phyloP scores from a whole-genome alignment of 2,113 vertebrate genomes.

The Orthonyx spaldingii region DNA sequence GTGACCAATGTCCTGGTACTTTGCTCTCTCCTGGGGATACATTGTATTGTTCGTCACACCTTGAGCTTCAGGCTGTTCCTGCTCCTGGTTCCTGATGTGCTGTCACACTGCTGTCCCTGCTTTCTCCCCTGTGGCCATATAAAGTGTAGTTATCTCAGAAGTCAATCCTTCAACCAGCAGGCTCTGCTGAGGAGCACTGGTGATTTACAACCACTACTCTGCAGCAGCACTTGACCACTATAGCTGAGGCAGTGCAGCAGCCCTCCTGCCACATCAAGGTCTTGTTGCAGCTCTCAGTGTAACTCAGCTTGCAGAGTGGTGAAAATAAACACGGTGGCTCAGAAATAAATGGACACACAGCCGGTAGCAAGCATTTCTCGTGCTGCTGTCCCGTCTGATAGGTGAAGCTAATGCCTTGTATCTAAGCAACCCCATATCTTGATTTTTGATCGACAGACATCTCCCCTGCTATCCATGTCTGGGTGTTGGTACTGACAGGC shows the following conservation, averaged over 20 bases:
- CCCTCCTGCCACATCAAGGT: neutral
- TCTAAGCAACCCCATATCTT: neutral
- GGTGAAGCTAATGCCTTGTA: neutral
- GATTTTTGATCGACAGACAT: neutral
- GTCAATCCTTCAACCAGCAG: neutral
- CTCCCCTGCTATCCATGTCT: neutral
- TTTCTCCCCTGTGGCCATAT: neutral
- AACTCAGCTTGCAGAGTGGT: neutral
- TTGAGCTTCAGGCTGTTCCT: neutral
- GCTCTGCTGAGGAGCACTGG: neutral
- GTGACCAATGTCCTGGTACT: neutral
- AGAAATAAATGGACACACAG: neutral
- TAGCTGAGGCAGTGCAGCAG: neutral
- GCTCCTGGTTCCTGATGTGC: neutral
- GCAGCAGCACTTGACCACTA: neutral
- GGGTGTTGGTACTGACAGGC: neutral
- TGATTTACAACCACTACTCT: neutral
- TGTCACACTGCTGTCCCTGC: neutral
- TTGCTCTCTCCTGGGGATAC: neutral
- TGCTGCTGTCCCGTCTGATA: neutral
- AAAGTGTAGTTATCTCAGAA: neutral
- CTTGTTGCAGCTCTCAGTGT: neutral
- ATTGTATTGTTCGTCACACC: rapidly evolving
- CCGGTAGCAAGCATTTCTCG: neutral
- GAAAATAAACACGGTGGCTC: neutral